A percentile compares a stretch with the other conserved stretches of the same genome.
These are phyloP conservation scores for Simalia tracyae DNA, from an alignment of 2,797 vertebrate species.

Conservation along the genomic window DNA sequence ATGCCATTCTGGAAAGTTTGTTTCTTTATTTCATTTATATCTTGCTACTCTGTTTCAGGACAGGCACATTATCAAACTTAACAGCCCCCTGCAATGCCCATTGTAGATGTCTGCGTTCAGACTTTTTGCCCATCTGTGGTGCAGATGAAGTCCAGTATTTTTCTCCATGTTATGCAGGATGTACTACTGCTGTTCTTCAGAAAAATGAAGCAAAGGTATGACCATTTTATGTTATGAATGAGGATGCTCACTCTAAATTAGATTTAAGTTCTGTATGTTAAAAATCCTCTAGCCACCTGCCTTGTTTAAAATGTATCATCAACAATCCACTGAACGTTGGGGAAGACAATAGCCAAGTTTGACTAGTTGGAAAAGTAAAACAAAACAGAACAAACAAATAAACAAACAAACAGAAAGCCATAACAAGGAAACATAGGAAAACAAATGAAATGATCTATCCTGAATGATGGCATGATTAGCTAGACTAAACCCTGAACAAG, in stretches of 20 bases:
- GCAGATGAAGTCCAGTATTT: constrained; percentile 77
- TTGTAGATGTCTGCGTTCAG: constrained; percentile 70
- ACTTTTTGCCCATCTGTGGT: constrained; percentile 78
- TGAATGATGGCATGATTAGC: background rate
- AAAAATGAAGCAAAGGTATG: constrained; percentile 65
- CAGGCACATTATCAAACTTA: constrained; percentile 64
- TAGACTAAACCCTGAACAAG: background rate
- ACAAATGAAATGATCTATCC: background rate
- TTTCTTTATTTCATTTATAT: background rate
- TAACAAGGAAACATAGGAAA: background rate
- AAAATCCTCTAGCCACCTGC: background rate
- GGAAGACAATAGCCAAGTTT: too few relatives aligned
- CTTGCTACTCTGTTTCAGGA: constrained; percentile 64
- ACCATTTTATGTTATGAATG: background rate
- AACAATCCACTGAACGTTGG: background rate
- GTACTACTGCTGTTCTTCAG: constrained; percentile 35
- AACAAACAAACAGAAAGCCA: background rate
- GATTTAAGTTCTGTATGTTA: background rate
- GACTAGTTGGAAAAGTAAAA: background rate
- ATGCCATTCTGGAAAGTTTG: background rate
- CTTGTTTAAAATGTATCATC: background rate
- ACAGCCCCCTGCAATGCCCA: constrained; percentile 74
- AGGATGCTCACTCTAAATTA: background rate
- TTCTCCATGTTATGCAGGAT: constrained; percentile 81
- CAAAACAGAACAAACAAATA: too few relatives aligned